Evolutionary conservation across 2,113 vertebrate species (phyloP).

Genomic region (Petrocephalus zakoni): DNA sequence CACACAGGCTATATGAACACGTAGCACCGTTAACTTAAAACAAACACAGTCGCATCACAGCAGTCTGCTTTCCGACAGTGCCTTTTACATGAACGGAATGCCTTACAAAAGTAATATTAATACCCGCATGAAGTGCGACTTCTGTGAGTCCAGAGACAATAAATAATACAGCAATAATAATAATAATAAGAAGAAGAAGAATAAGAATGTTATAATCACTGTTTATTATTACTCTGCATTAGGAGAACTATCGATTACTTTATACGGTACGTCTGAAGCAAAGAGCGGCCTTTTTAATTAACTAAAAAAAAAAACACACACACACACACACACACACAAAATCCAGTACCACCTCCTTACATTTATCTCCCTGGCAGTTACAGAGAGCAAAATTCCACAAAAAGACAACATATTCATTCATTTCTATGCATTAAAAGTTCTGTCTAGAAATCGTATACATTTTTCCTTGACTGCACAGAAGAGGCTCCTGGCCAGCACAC

Average conservation of each 20-base stretch:
- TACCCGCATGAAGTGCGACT: background rate
- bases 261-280: background rate
- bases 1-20: slow-evolving; percentile 6
- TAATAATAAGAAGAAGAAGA: too few relatives aligned
- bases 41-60: slow-evolving; percentile 7
- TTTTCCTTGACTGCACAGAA: background rate
- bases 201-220: too few relatives aligned
- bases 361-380: background rate
- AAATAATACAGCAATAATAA: background rate
- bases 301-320: background rate
- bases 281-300: background rate
- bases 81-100: background rate
- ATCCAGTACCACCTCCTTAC: background rate
- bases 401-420: background rate
- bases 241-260: background rate
- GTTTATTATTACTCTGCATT: background rate
- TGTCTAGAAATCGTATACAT: background rate
- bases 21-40: background rate
- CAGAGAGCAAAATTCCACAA: background rate
- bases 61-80: background rate
- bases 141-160: background rate
- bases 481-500: background rate
- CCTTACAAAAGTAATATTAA: background rate
- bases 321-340: background rate
- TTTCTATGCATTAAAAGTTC: background rate